These are phyloP conservation scores for Meloidogyne exigua DNA, from an alignment of 1,140 invertebrate genomes.

Conservation along the genomic window DNA sequence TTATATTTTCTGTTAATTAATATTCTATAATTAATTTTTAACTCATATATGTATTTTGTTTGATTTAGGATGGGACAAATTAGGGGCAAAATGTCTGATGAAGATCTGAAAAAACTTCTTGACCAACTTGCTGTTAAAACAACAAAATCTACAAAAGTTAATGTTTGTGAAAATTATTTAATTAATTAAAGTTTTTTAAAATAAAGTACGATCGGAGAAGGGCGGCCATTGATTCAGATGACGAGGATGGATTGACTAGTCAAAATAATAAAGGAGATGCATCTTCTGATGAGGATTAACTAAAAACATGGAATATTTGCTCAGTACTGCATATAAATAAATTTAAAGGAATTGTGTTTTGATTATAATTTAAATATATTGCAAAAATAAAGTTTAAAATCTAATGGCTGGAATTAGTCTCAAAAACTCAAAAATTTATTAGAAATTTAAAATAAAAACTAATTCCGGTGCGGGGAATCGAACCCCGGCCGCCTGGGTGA, in stretches of 20 bases:
- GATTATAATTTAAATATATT: neutral
- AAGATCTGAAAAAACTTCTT: neutral
- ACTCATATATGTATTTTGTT: neutral
- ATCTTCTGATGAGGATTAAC: neutral
- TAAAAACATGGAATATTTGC: neutral
- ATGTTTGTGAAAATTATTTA: neutral
- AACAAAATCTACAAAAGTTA: conserved; percentile 5
- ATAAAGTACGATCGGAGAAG: neutral
- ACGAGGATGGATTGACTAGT: neutral
- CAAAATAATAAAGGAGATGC: neutral
- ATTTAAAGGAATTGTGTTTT: neutral
- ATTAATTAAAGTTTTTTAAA: neutral
- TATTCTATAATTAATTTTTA: neutral
- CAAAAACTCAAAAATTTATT: neutral
- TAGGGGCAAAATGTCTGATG: neutral
- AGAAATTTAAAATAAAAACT: neutral
- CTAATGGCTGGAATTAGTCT: neutral
- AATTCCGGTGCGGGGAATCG: conserved; percentile 80
- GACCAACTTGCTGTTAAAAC: neutral
- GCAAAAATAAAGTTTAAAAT: no score
- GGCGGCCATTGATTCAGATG: neutral
- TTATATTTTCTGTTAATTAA: no score
- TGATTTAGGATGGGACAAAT: neutral
- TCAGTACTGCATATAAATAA: no score
- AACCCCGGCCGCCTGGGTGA: conserved; percentile 80